phyloP scores from a whole-genome alignment of 1,140 invertebrate genomes.

The Ooceraea biroi region DNA sequence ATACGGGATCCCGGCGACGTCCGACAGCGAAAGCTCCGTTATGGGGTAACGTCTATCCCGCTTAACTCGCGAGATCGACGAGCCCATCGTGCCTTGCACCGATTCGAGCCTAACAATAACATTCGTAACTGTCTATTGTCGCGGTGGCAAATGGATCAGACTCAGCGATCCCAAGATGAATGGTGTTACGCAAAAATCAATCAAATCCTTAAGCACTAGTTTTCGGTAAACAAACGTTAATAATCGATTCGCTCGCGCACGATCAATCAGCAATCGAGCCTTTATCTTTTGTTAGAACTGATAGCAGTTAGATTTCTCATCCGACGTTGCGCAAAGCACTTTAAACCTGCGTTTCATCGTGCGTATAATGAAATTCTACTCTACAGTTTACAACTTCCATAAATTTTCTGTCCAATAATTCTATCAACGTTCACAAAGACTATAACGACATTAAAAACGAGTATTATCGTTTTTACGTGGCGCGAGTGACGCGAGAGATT shows the following conservation, averaged over 20 bases:
- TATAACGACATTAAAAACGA: background rate
- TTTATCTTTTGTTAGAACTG: background rate
- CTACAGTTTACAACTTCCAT: background rate
- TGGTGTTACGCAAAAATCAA: background rate
- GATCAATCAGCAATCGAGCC: background rate
- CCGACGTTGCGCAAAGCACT: background rate
- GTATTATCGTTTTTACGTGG: background rate
- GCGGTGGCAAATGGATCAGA: constrained; percentile 4
- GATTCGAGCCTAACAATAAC: constrained; percentile 46
- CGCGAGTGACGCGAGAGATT: background rate
- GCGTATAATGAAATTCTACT: background rate
- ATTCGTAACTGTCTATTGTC: constrained; percentile 50
- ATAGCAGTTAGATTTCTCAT: background rate
- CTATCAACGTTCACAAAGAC: background rate
- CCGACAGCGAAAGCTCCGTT: constrained; percentile 70
- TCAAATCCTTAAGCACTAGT: background rate
- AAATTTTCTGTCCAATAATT: background rate
- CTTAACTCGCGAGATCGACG: constrained; percentile 52
- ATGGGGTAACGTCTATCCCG: constrained; percentile 51
- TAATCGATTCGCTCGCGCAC: no score
- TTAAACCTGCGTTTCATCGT: background rate
- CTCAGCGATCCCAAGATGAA: background rate
- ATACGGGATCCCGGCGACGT: constrained; percentile 40
- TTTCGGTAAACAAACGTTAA: background rate
- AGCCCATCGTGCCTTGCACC: constrained; percentile 38